Evolutionary conservation across 2,797 vertebrate genomes (phyloP), one percentile per base, ranked within the genome.

Genomic region (Limosa lapponica): DNA sequence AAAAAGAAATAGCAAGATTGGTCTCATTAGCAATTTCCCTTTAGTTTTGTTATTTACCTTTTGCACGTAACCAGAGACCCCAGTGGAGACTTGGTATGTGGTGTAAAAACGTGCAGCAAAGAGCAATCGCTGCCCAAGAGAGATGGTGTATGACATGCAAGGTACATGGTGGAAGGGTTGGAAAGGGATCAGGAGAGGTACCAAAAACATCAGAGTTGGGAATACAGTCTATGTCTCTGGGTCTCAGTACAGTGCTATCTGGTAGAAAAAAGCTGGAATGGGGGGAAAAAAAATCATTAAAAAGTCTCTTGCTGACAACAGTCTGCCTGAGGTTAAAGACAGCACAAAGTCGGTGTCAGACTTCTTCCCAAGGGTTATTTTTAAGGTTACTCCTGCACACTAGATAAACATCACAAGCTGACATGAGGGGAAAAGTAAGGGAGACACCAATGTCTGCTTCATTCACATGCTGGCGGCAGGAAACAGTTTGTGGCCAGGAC

Each of bases 401-500:
- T 72, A 39, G 89, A 62, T 49, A 73, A 91, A 57, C 90, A 77
- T 59, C 55, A 55, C 0, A 1, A 61, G 46, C 16, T 51, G 24
- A 54, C n/a, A 43, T 0, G 0, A 49, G 32, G 34, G 51, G 4
- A 71, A 30, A 36, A 16, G 13, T 8, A 43, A 18, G 1, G 43
- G 14, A 87, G 37, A n/a, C 51, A 25, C 0, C 0, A 1, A 13
- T 10, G 7, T 4, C 13, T 61, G 37, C 49, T n/a, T 43, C 30
- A 2, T 8, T 8, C 4, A 0, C 5, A 7, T 2, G 32, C 44
- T 57, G 62, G 82, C 1, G 2, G 32, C 28, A 43, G 69, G 34
- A 34, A 16, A 2, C 2, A 1, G 20, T 20, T 6, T 0, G 0
- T 1, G 6, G 54, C n/a, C 59, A 12, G 36, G 69, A 12, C 46